Conservation (phyloP, 1,140 invertebrate genomes). For the Drosophila funebris region DNA sequence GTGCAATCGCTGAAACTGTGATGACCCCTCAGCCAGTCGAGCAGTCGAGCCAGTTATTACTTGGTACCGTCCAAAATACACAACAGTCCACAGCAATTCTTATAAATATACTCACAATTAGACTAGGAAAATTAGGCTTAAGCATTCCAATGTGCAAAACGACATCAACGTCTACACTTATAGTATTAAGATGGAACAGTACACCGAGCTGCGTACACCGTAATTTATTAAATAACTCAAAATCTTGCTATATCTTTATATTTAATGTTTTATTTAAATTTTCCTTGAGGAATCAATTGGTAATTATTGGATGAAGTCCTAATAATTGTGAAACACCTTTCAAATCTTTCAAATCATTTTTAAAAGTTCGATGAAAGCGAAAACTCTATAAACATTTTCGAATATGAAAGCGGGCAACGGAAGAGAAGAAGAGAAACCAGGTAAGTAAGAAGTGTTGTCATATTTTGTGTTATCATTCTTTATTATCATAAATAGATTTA, state of each 20-base stretch:
- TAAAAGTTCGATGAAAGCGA: too few relatives aligned
- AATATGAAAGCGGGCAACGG: too few relatives aligned
- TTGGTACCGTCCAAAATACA: conserved; percentile 5
- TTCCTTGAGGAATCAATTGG: too few relatives aligned
- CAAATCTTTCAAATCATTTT: too few relatives aligned
- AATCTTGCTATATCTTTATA: not conserved
- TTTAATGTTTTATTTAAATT: not conserved
- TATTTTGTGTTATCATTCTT: conserved; percentile 72
- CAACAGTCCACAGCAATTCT: conserved; percentile 7
- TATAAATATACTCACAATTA: conserved; percentile 6
- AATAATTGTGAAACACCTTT: too few relatives aligned
- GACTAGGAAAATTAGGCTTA: conserved; percentile 34
- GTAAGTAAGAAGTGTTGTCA: not conserved
- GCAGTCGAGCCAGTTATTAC: not conserved
- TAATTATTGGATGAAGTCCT: too few relatives aligned
- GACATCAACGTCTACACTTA: conserved; percentile 1
- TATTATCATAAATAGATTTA: conserved; percentile 82
- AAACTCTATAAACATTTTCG: too few relatives aligned
- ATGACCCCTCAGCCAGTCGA: conserved; percentile 38
- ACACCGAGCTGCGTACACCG: conserved; percentile 17
- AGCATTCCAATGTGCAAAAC: conserved; percentile 47
- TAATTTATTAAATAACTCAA: conserved; percentile 25
- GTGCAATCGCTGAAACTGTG: conserved; percentile 83
- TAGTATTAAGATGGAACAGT: conserved; percentile 24
- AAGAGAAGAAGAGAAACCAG: too few relatives aligned